Conservation (phyloP, 2,797 vertebrate genomes). For the Scolopax rusticola region DNA sequence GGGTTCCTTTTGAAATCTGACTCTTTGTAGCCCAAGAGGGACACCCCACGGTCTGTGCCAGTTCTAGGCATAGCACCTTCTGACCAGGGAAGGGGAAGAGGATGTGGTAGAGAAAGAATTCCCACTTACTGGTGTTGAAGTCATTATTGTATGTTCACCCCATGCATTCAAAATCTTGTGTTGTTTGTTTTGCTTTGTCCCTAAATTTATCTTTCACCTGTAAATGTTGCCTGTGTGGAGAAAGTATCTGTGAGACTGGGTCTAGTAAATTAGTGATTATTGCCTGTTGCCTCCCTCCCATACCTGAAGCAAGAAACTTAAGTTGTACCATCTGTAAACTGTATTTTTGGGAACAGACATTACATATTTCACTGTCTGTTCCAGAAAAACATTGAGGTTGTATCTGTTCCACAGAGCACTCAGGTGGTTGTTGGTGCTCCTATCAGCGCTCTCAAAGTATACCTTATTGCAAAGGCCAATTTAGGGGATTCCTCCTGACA, state of each 20-base stretch:
- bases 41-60: neutral
- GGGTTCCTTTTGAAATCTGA: constrained; percentile 41
- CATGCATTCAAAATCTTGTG: neutral
- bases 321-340: neutral
- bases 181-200: neutral
- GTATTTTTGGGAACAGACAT: neutral
- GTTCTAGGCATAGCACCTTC: neutral
- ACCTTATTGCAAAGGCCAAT: neutral
- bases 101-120: neutral
- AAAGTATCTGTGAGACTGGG: neutral
- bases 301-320: neutral
- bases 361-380: neutral
- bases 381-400: neutral
- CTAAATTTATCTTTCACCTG: neutral
- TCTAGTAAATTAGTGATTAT: neutral
- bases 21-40: neutral
- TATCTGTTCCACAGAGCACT: neutral
- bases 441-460: neutral
- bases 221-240: neutral
- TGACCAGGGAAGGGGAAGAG: neutral
- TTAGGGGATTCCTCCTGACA: neutral
- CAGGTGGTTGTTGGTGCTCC: neutral
- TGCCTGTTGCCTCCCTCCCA: neutral
- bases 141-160: neutral
- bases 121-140: neutral